phyloP scores from a whole-genome alignment of 2,113 vertebrate species.

The Lanius ludovicianus region DNA sequence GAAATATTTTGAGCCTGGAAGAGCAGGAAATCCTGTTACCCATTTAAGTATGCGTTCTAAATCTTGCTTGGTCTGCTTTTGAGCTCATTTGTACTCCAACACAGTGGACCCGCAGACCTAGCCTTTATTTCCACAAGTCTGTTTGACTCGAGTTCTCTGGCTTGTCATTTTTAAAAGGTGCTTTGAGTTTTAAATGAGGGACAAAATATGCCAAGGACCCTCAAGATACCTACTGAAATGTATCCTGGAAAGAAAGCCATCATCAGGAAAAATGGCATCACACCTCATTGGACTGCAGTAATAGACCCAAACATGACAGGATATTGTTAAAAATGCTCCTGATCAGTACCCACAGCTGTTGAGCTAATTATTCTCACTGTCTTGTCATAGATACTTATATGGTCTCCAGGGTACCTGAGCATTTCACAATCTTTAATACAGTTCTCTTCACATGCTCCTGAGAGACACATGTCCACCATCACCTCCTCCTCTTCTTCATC shows the following conservation, averaged over 20 bases:
- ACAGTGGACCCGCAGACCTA: neutral
- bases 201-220: neutral
- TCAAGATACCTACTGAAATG: neutral
- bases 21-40: neutral
- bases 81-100: slow-evolving; percentile 18
- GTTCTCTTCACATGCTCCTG: neutral
- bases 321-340: slow-evolving; percentile 4
- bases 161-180: neutral
- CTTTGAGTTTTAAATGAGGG: slow-evolving; percentile 22
- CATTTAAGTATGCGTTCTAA: neutral
- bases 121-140: slow-evolving; percentile 8
- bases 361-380: slow-evolving; percentile 34
- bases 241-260: slow-evolving; percentile 6
- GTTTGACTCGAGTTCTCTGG: neutral
- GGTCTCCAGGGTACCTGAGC: neutral
- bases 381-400: slow-evolving; percentile 1
- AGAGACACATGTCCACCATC: neutral
- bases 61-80: neutral
- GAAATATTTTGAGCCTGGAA: slow-evolving; percentile 23
- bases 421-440: neutral
- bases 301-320: slow-evolving; percentile 31
- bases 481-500: neutral
- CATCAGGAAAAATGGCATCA: slow-evolving; percentile 12
- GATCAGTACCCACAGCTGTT: slow-evolving; percentile 17
- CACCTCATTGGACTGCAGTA: slow-evolving; percentile 30